Conservation (phyloP, 2,113 vertebrate genomes). For the Ancistrus triradiatus region DNA sequence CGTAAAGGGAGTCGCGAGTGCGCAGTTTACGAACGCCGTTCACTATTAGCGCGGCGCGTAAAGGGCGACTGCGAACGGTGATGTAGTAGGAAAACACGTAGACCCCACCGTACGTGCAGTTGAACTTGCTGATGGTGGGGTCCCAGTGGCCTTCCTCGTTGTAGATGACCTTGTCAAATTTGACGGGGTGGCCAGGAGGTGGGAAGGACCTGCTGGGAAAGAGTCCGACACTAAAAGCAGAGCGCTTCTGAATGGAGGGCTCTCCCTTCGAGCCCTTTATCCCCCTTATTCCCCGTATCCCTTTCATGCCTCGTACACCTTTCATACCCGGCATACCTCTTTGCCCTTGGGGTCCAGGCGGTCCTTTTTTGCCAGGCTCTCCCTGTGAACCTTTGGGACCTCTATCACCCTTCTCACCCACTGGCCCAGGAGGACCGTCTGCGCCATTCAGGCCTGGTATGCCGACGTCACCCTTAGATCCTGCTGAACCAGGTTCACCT, state of each 20-base stretch:
- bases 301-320: constrained; percentile 79
- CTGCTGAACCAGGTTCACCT: constrained; percentile 42
- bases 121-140: constrained; percentile 79
- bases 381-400: constrained; percentile 80
- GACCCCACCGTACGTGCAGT: constrained; percentile 75
- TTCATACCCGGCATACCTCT: constrained; percentile 76
- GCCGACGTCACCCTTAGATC: constrained; percentile 59
- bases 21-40: constrained; percentile 74
- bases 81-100: constrained; percentile 89
- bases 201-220: constrained; percentile 84
- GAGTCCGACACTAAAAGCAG: constrained; percentile 85
- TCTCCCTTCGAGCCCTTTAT: constrained; percentile 76
- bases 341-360: constrained; percentile 67
- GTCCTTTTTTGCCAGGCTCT: constrained; percentile 71
- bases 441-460: constrained; percentile 60
- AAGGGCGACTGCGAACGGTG: constrained; percentile 82
- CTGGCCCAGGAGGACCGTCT: constrained; percentile 64
- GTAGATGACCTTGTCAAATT: constrained; percentile 86
- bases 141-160: constrained; percentile 82
- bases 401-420: constrained; percentile 65
- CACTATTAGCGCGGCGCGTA: constrained; percentile 78
- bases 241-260: constrained; percentile 48
- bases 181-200: constrained; percentile 78
- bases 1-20: constrained; percentile 83
- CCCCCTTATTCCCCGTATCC: constrained; percentile 72